Conservation (phyloP, 2,797 vertebrate species). For the Pangasius macronema region DNA sequence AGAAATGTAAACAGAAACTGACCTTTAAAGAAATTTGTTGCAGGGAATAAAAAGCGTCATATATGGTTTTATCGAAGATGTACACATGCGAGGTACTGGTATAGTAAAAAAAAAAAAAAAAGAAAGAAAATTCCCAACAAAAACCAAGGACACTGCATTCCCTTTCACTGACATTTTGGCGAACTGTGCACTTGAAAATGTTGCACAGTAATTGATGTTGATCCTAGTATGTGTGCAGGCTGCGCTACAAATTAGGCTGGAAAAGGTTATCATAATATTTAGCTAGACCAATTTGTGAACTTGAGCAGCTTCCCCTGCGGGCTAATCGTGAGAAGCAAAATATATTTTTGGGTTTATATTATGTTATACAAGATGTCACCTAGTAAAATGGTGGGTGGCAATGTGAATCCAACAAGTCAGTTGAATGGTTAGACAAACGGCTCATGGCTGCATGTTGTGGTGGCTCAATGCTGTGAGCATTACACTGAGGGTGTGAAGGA, state of each 20-base stretch:
- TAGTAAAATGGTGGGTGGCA: conserved; percentile 6
- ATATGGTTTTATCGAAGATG: not conserved
- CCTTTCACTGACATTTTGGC: conserved; percentile 81
- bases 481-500: conserved; percentile 42
- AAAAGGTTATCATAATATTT: conserved; percentile 94
- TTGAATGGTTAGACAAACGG: conserved; percentile 6
- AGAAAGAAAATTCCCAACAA: conserved; percentile 45
- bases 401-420: conserved; percentile 15
- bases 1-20: conserved; percentile 30
- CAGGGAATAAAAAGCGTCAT: not conserved
- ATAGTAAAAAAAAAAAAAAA: not conserved
- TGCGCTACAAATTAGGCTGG: conserved; percentile 87
- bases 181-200: conserved; percentile 82
- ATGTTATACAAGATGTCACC: conserved; percentile 31
- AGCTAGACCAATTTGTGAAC: conserved; percentile 80
- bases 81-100: not conserved
- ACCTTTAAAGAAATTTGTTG: conserved; percentile 9
- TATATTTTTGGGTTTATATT: conserved; percentile 65
- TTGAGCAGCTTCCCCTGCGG: conserved; percentile 77
- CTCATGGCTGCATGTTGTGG: conserved; percentile 11
- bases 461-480: conserved; percentile 7
- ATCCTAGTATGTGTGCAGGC: conserved; percentile 81
- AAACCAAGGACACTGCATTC: conserved; percentile 69
- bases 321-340: conserved; percentile 70
- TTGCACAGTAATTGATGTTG: conserved; percentile 88